Evolutionary conservation across 2,797 vertebrate genomes (phyloP), one percentile per base, ranked within the genome.

Genomic region (Phalloptychus januarius): DNA sequence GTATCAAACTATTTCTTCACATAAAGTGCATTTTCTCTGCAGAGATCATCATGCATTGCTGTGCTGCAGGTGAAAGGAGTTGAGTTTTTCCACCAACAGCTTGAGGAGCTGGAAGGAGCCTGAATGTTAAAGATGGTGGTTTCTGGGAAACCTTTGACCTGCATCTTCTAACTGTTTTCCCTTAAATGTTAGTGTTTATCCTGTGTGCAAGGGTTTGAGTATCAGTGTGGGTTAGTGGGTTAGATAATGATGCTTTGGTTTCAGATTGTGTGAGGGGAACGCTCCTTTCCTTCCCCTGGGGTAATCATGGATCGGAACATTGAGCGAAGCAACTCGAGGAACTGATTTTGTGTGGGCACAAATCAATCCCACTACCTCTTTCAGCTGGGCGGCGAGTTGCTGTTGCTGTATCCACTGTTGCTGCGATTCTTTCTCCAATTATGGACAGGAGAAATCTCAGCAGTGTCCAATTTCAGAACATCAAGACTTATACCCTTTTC

Each of bases 191-290:
- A 42, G 10, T 12, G 10, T 42, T 69, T 65, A 65, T 69, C 20
- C 65, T 69, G 65, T 42, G 38, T 25, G 15, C 38, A 42, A 25
- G 12, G 38, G n/a, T n/a, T n/a, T 69, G 20, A 42, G 10, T 69
- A 69, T 42, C 12, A 69, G 20, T 69, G 23, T n/a, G 65, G 38
- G 65, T 42, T 69, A 67, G 36, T 76, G 63, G 23, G 36, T 12
- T 45, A 76, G 63, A 56, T 42, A 56, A n/a, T 40, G 74, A 76
- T 76, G 33, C 75, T 76, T 69, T 76, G 74, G 61, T 50, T 76
- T 69, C 8, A 76, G 61, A 46, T 50, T 48, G 72, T 56, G 23
- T 1, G 65, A 40, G 63, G 38, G 38, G 65, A 42, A 42, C 38
- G 12, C 23, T 69, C 11, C 65, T 69, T 69, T 69, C 23, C 65